phyloP scores from a whole-genome alignment of 2,888 invertebrate species.

The Temnothorax unifasciatus region DNA sequence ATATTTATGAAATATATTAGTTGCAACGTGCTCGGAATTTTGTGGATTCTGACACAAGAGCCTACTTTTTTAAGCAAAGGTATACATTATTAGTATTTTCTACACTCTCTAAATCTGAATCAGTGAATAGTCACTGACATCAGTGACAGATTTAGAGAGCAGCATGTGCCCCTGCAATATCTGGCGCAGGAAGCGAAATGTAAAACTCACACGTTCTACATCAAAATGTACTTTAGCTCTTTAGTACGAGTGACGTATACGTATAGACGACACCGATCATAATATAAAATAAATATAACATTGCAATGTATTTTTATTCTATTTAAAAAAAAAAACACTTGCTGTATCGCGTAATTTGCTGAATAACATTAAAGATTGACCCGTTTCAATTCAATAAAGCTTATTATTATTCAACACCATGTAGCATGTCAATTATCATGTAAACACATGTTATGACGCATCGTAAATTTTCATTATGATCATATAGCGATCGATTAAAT shows the following conservation, averaged over 20 bases:
- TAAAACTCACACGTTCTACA: constrained; percentile 25
- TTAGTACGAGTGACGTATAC: not conserved
- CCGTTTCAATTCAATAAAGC: constrained; percentile 3
- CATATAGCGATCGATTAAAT: constrained; percentile 29
- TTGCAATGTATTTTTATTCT: not conserved
- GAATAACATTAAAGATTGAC: not conserved
- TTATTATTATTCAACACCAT: not conserved
- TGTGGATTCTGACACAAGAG: not conserved
- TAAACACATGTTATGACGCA: not conserved
- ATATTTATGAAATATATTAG: not conserved
- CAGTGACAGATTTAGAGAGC: no score
- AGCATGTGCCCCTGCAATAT: not conserved
- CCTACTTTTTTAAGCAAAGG: not conserved
- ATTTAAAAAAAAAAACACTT: not conserved
- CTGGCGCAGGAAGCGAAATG: not conserved
- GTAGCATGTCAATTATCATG: not conserved
- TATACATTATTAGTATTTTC: constrained; percentile 29
- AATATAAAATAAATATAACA: not conserved
- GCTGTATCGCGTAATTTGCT: not conserved
- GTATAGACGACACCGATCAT: not conserved
- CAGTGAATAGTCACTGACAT: no score
- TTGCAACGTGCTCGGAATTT: not conserved
- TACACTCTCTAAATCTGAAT: no score
- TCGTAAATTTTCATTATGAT: not conserved
- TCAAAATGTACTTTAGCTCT: constrained; percentile 37